Evolutionary conservation across 2,888 invertebrate species (phyloP).

Genomic region (Neoscelio sp.): DNA sequence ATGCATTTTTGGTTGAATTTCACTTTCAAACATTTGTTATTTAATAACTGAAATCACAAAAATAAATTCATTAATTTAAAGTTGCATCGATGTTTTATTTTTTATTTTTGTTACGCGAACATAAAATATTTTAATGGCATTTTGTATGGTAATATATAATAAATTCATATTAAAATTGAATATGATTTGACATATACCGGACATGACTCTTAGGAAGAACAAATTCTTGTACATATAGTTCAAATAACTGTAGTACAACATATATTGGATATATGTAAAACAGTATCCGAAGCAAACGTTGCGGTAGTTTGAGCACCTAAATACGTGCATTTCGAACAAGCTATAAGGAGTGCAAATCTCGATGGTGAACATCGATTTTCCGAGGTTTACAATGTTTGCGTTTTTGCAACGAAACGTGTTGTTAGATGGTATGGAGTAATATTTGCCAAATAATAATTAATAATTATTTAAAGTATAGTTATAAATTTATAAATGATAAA

Average conservation of each 20-base stretch:
- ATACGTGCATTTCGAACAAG: conserved; percentile 61
- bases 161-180: too few species aligned
- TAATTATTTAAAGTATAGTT: too few species aligned
- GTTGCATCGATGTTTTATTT: background rate
- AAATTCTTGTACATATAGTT: conserved; percentile 6
- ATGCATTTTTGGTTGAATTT: conserved; percentile 52
- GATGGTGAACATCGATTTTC: conserved; percentile 54
- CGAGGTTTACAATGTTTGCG: conserved; percentile 44
- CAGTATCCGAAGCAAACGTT: conserved; percentile 41
- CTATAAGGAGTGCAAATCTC: conserved; percentile 51
- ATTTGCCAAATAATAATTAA: conserved; percentile 3
- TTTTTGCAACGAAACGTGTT: conserved; percentile 40
- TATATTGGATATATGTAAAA: conserved; percentile 42
- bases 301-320: conserved; percentile 48
- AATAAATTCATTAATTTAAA: conserved; percentile 46
- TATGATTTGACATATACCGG: conserved; percentile 1
- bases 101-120: too few species aligned
- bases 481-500: background rate
- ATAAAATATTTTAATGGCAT: too few species aligned
- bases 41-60: conserved; percentile 62
- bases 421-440: conserved; percentile 7
- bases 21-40: conserved; percentile 61
- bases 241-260: background rate
- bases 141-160: too few species aligned
- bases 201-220: background rate